Evolutionary conservation across 2,797 vertebrate genomes (phyloP).

Genomic region (Glossophaga mutica): DNA sequence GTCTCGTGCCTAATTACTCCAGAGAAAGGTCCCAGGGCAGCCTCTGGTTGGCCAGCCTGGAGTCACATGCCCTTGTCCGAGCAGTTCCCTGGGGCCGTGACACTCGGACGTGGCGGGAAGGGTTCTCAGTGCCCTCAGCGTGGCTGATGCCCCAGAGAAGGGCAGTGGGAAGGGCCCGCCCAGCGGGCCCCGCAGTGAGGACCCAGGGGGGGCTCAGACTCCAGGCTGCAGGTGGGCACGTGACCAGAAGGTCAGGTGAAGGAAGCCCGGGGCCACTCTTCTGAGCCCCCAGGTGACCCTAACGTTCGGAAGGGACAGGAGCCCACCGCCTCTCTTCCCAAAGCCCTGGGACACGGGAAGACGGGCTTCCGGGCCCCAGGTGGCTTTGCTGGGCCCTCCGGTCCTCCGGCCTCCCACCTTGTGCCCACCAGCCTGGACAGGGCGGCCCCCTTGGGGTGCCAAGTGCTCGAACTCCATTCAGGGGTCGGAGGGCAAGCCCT

Average conservation of each 20-base stretch:
- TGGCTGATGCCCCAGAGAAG: rapidly evolving
- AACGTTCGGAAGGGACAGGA: neutral
- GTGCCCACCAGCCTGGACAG: neutral
- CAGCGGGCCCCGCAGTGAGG: no score
- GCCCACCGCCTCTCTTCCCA: rapidly evolving
- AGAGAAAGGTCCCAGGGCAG: neutral
- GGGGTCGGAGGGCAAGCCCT: neutral
- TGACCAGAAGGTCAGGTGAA: no score
- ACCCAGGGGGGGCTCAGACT: rapidly evolving
- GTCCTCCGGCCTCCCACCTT: no score
- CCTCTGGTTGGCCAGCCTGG: neutral
- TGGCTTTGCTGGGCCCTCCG: rapidly evolving
- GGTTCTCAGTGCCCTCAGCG: neutral
- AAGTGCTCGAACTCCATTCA: neutral
- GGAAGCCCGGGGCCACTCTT: no score
- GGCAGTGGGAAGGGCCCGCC: neutral
- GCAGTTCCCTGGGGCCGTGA: neutral
- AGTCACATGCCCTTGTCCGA: no score
- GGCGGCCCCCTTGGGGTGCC: neutral
- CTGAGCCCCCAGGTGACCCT: neutral
- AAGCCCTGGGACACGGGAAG: rapidly evolving
- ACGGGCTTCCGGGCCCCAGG: neutral
- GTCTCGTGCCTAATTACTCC: neutral
- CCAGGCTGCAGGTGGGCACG: no score
- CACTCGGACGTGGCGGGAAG: rapidly evolving